Conservation (phyloP, 2,113 vertebrate genomes). For the Copsychus sechellarum region DNA sequence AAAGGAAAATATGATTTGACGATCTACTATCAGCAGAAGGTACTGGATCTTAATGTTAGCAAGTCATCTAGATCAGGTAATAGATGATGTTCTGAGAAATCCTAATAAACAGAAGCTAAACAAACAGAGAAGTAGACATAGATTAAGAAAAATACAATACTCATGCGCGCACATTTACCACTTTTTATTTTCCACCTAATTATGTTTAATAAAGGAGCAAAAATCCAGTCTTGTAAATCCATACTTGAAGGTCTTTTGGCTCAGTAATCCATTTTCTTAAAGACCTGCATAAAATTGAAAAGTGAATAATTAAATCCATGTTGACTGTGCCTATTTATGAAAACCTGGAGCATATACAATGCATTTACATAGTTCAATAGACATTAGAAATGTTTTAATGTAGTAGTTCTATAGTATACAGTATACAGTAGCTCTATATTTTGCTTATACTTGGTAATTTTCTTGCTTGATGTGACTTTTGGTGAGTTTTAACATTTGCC, state of each 20-base stretch:
- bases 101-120: not conserved
- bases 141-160: not conserved
- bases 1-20: not conserved
- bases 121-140: not conserved
- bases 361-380: not conserved
- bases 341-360: slow-evolving; percentile 39
- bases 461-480: slow-evolving; percentile 65
- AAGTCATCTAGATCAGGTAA: not conserved
- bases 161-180: not conserved
- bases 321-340: slow-evolving; percentile 83
- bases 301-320: not conserved
- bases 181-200: not conserved
- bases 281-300: not conserved
- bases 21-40: not conserved
- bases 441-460: slow-evolving; percentile 58
- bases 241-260: not conserved
- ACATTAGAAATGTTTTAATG: not conserved
- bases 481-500: slow-evolving; percentile 66
- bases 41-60: not conserved
- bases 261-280: not conserved
- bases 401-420: not conserved
- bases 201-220: not conserved
- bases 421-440: slow-evolving; percentile 17
- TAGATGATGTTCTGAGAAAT: not conserved
- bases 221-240: not conserved